Base-by-base conservation (phyloP, 2,888 invertebrate species). In the Psylliodes chrysocephalus region DNA sequence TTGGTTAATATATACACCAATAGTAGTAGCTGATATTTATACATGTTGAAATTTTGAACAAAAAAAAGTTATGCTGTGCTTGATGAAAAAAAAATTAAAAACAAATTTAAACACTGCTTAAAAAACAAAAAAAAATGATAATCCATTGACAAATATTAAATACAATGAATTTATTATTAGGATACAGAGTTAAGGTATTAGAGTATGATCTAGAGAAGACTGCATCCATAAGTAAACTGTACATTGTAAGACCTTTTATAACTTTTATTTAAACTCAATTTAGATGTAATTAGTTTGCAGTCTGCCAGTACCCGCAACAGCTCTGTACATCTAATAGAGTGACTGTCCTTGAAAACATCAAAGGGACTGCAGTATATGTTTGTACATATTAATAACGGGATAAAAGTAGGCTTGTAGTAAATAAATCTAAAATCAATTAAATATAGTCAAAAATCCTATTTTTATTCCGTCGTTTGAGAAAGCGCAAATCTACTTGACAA, bases 151-250 rank as follows among this genome's bases (percentile, higher is more conserved):
- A 82, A 82, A 81, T 81, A 81, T 81, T 75, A 63, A 79, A 82
- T 82, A 82, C 82, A 83, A 83, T 82, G 83, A 83, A 83, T 82
- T 82, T 83, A 82, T 80, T 80, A 78, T 81, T 81, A 82, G 81
- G 75, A 76, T 78, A 76, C 73, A 77, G 73, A 77, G 75, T 79
- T 81, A 80, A 80, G 80, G 78, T 78, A 69, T 79, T 81, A 80
- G 79, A 77, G 73, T 78, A 78, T 77, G 76, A 81, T 79, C 78
- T 82, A 82, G 80, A 80, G 76, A 82, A 14, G 82, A 82, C 82
- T 82, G 82, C 82, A 81, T 81, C 79, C 75, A 74, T 80, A 79
- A 80, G 78, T 79, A 78, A 81, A 80, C 75, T 79, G 73, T 79
- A 77, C 77, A 77, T 74, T 75, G 72, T 76, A 77, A 75, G 74